Evolutionary conservation across 2,888 invertebrate genomes (phyloP).

Genomic region (Thymelicus acteon): DNA sequence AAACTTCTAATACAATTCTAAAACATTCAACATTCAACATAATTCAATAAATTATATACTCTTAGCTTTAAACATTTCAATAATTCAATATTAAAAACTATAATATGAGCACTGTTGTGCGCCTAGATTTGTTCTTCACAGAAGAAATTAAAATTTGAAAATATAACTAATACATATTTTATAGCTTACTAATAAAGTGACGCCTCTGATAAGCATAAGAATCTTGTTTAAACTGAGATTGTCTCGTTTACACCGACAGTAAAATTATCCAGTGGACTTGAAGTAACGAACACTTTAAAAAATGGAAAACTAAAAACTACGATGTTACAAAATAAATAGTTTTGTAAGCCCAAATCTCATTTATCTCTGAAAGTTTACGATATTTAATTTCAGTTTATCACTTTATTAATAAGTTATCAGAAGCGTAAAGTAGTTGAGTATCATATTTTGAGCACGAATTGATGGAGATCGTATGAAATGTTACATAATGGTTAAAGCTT

Average conservation of each 20-base stretch:
- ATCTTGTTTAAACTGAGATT: too few species aligned
- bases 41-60: constrained; percentile 14
- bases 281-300: too few species aligned
- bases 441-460: constrained; percentile 24
- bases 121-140: constrained; percentile 24
- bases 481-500: constrained; percentile 27
- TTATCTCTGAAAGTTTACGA: background rate
- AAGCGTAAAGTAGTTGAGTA: constrained; percentile 29
- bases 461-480: constrained; percentile 5
- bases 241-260: too few species aligned
- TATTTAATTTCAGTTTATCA: background rate
- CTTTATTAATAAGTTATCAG: constrained; percentile 14
- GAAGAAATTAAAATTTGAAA: constrained; percentile 27
- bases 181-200: background rate
- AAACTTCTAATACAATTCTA: background rate
- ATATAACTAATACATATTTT: background rate
- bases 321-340: too few species aligned
- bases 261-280: too few species aligned
- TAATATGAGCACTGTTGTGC: constrained; percentile 26
- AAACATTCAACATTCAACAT: background rate
- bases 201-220: too few species aligned
- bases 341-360: background rate
- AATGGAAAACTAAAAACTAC: too few species aligned
- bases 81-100: constrained; percentile 8
- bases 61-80: constrained; percentile 7